Evolutionary conservation across 37 sponge, comb jelly and placozoan genomes (phyloP), one percentile per base, ranked within the genome.

Genomic region (Oopsacas minuta): DNA sequence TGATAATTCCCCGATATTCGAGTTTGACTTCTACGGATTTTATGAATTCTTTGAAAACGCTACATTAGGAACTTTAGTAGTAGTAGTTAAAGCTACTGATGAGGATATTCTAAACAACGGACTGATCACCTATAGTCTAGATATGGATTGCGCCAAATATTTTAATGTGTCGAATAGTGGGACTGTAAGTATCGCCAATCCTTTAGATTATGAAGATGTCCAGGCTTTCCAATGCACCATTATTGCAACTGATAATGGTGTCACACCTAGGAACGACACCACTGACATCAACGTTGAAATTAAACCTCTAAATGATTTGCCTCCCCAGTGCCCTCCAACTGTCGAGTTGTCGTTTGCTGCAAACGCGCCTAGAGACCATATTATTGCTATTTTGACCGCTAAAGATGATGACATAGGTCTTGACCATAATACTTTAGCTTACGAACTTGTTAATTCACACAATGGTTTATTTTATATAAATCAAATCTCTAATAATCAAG

Each of bases 1-100:
- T 69, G 95, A 94, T 81, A 94, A 94, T 46, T 34, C 82, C 1
- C 95, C 95, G 38, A 20, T 61, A 0, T 89, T 93, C 75, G 20
- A 10, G 7, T n/a, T 3, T 10, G 75, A 20, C 5, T 12, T 12
- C 22, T 61, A 61, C 22, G 75, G 75, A 61, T 5, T 3, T 20
- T 61, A 32, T 12, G 7, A 25, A 3, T 61, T 61, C 75, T 3
- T 3, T 32, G 75, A 61, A 61, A 12, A 61, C 28, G 75, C 22
- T 3, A 3, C 30, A n/a, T 7, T 61, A 3, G 7, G 1, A 20
- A 61, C 32, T 5, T 25, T 25, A 7, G 75, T 61, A 32, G 17
- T 84, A 36, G 81, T 1, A 30, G 88, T 89, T 5, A 37, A 35
- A 0, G 86, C 85, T 0, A 75, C 83, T 0, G 92, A 92, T 81